phyloP scores from a whole-genome alignment of 2,797 vertebrate genomes.

The Sebastes steindachneri region DNA sequence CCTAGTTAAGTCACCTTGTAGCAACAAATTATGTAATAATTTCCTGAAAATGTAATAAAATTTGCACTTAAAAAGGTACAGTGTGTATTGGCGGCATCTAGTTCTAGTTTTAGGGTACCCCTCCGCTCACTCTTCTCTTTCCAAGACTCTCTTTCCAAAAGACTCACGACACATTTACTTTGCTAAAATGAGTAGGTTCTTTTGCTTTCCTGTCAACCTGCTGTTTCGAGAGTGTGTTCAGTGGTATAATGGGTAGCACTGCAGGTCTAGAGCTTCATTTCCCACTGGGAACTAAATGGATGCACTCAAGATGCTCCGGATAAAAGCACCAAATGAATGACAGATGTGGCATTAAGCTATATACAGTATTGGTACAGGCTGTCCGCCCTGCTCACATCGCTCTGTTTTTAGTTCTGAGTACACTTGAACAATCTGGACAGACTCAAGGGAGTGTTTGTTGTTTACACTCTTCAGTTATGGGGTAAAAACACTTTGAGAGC shows the following conservation, averaged over 20 bases:
- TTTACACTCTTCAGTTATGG: conserved; percentile 14
- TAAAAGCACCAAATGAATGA: conserved; percentile 60
- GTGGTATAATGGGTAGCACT: conserved; percentile 26
- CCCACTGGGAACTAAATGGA: conserved; percentile 53
- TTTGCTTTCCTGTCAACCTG: background rate
- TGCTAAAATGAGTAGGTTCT: conserved; percentile 3
- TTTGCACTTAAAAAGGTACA: no score
- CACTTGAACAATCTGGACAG: conserved; percentile 44
- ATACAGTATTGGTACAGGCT: conserved; percentile 12
- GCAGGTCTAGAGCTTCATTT: conserved; percentile 38
- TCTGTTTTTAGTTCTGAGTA: conserved; percentile 38
- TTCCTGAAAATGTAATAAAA: no score
- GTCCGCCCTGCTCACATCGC: conserved; percentile 1
- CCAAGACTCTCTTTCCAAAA: no score
- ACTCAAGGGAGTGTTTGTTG: conserved; percentile 25
- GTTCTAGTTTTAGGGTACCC: no score
- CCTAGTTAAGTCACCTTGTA: no score
- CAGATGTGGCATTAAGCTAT: conserved; percentile 43
- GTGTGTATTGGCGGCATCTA: no score
- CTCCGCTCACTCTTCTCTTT: no score
- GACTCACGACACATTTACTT: background rate
- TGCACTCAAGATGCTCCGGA: conserved; percentile 59
- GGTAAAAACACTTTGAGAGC: conserved; percentile 30
- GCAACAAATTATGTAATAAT: no score
- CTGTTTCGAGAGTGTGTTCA: conserved; percentile 13